A percentile compares a stretch with the other conserved stretches of the same genome.
Evolutionary conservation across 2,888 invertebrate species (phyloP).

Genomic region (Sminthurinus aureus): DNA sequence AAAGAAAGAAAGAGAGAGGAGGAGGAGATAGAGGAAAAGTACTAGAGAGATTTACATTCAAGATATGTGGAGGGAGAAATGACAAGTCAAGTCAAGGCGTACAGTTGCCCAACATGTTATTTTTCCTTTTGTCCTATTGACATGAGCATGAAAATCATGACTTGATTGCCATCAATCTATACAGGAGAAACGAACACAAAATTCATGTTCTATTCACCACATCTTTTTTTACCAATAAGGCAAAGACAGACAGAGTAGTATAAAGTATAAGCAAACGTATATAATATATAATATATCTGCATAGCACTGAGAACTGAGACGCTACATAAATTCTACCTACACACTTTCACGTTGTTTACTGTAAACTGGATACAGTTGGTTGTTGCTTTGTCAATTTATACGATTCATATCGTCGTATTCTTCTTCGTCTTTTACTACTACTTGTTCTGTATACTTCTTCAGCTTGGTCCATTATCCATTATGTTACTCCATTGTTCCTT

Average conservation of each 20-base stretch:
- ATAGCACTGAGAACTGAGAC: no score
- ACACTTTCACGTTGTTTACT: no score
- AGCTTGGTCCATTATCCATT: no score
- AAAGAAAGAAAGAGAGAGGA: conserved; percentile 9
- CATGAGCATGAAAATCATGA: conserved; percentile 13
- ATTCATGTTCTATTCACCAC: background rate
- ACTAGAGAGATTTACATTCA: conserved; percentile 10
- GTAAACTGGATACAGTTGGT: no score
- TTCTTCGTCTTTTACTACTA: no score
- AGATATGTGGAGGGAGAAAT: conserved; percentile 17
- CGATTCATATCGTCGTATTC: no score
- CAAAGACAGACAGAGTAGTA: background rate
- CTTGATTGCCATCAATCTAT: conserved; percentile 14
- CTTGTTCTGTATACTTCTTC: no score
- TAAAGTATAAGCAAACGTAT: no score
- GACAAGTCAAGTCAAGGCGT: conserved; percentile 23
- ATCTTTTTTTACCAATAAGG: background rate
- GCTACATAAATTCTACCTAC: no score
- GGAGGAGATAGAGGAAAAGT: conserved; percentile 12
- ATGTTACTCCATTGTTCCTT: background rate
- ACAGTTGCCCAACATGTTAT: conserved; percentile 19
- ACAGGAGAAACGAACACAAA: background rate
- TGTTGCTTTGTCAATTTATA: no score
- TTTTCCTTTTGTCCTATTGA: conserved; percentile 7
- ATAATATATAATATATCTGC: no score